phyloP scores from a whole-genome alignment of 2,888 invertebrate species.

The Nomada hirtipes region DNA sequence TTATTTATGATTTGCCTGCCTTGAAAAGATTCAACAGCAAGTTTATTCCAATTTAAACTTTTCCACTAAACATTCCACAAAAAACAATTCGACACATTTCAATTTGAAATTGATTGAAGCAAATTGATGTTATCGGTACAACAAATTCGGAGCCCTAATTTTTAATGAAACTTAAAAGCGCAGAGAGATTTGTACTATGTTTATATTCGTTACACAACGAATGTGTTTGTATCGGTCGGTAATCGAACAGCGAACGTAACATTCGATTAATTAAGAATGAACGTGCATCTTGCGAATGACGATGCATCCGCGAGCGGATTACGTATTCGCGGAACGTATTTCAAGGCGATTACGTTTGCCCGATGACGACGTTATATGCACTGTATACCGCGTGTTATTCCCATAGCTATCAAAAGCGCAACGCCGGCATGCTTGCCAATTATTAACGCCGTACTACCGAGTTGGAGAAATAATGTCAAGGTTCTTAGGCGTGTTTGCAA shows the following conservation, averaged over 20 bases:
- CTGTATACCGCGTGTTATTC: constrained; percentile 42
- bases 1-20: too few species aligned
- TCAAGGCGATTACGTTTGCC: constrained; percentile 64
- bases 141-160: too few species aligned
- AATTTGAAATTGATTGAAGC: too few species aligned
- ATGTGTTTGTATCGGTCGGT: neutral
- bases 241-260: constrained; percentile 22
- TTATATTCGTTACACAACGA: neutral
- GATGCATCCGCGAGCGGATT: constrained; percentile 43
- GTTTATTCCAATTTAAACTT: too few species aligned
- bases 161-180: neutral
- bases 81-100: too few species aligned
- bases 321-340: constrained; percentile 56
- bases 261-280: constrained; percentile 42
- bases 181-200: neutral
- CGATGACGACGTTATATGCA: constrained; percentile 60
- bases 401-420: constrained; percentile 54
- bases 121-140: too few species aligned
- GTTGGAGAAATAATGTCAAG: constrained; percentile 61
- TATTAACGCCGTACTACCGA: constrained; percentile 40
- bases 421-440: constrained; percentile 17
- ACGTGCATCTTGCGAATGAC: constrained; percentile 32
- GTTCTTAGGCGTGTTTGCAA: constrained; percentile 32
- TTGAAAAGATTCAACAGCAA: too few species aligned
- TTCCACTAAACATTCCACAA: too few species aligned